Conservation (phyloP, 1,140 invertebrate genomes). For the Antheraea mylitta region DNA sequence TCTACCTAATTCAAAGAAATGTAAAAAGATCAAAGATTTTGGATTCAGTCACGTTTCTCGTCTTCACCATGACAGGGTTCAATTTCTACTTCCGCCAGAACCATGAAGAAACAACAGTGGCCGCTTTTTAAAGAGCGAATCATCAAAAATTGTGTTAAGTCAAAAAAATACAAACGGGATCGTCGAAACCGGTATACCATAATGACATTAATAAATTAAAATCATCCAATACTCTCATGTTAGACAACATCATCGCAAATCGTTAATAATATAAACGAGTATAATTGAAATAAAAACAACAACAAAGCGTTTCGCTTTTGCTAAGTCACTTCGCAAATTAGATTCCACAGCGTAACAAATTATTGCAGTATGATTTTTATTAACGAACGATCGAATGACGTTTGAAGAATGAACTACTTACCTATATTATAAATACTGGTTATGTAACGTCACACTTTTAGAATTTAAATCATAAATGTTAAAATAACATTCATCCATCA, state of each 20-base stretch:
- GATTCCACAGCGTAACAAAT: conserved; percentile 61
- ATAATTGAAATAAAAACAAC: conserved; percentile 67
- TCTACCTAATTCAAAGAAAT: neutral
- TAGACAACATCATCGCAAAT: conserved; percentile 55
- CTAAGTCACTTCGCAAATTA: conserved; percentile 65
- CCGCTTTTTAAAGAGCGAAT: neutral
- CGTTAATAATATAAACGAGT: conserved; percentile 64
- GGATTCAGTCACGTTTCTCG: conserved; percentile 59
- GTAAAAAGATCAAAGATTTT: conserved; percentile 48
- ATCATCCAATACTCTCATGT: conserved; percentile 16
- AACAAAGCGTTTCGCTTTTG: conserved; percentile 52
- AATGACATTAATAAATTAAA: conserved; percentile 4
- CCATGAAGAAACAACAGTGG: conserved; percentile 51
- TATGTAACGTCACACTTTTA: conserved; percentile 7
- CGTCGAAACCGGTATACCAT: neutral
- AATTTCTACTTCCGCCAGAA: conserved; percentile 63
- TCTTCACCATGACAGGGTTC: conserved; percentile 51
- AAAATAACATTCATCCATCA: conserved; percentile 23
- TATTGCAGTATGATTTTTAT: conserved; percentile 56
- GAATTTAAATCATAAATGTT: conserved; percentile 11
- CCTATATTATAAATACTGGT: conserved; percentile 4
- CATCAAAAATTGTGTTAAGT: neutral
- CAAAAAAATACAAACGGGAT: neutral
- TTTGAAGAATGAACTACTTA: conserved; percentile 20
- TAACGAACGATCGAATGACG: conserved; percentile 27